Base-by-base conservation (phyloP, 2,888 invertebrate species). In the Bombyx huttoni region DNA sequence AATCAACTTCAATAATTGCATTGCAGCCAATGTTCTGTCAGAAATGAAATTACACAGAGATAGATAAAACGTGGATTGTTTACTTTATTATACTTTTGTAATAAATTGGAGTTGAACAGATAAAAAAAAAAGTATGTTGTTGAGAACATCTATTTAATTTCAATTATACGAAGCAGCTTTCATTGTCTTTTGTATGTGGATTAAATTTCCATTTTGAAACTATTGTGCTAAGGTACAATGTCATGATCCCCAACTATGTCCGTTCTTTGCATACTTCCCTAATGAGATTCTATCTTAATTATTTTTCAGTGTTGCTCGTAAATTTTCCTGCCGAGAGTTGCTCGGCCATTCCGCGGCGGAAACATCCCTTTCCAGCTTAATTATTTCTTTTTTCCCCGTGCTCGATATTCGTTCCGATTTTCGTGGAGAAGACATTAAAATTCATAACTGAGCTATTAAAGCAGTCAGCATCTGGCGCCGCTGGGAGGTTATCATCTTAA, bases 401-500 rank as follows among this genome's bases (percentile, higher is more conserved):
- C 75, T 79, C 80, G 82, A 83, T 85, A 83, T 84, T 78, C 78
- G 75, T 81, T 76, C 66, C 58, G 76, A 79, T 82, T 81, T 81
- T 78, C 75, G 74, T 67, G 61, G 73, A 74, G 75, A 63, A 72
- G 73, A 75, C 74, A 81, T 83, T 81, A 80, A 81, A 83, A 85
- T 85, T 86, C 83, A 86, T 82, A 81, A 78, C 78, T 76, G 64
- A 63, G 77, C 78, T 75, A 78, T 83, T 77, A 81, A 72, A 75
- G 75, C 76, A 76, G 75, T 79, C 79, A 82, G 78, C 84, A 86
- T 80, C 83, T 84, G 85, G 76, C 77, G 77, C 77, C 67, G 66
- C 73, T 68, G 24, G 24, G 24, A 70, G 72, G 70, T 73, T 75
- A 40, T 40, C 40, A 12, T 40, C 40, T 40, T 40, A 40, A 40